Evolutionary conservation across 37 sponge, comb jelly and placozoan genomes (phyloP).

Genomic region (Amphimedon queenslandica): DNA sequence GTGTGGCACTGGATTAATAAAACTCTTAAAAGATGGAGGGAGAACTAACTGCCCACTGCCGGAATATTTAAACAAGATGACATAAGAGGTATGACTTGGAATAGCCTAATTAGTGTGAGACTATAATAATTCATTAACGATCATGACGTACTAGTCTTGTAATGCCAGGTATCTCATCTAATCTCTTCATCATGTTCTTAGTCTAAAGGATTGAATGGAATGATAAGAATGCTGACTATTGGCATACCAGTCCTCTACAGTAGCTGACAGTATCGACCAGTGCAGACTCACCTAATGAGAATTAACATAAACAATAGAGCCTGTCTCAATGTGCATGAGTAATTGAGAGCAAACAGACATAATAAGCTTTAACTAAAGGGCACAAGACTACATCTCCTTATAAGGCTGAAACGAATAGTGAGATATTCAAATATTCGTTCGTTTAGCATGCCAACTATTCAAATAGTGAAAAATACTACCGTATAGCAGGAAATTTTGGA

Average conservation of each 20-base stretch:
- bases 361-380: too few species aligned
- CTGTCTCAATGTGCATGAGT: background rate
- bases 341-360: background rate
- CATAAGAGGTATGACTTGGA: constrained; percentile 51
- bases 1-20: background rate
- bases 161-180: constrained; percentile 67
- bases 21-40: constrained; percentile 1
- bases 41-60: constrained; percentile 56
- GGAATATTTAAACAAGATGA: constrained; percentile 72
- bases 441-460: too few species aligned
- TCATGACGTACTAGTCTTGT: constrained; percentile 57
- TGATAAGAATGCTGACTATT: background rate
- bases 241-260: constrained; percentile 56
- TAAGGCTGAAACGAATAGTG: too few species aligned
- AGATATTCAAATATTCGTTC: too few species aligned
- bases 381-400: too few species aligned
- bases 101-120: constrained; percentile 29
- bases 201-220: constrained; percentile 24
- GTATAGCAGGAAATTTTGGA: too few species aligned
- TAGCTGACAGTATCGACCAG: constrained; percentile 59
- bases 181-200: constrained; percentile 40
- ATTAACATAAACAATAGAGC: background rate
- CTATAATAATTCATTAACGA: background rate
- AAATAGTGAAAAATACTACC: too few species aligned
- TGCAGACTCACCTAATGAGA: constrained; percentile 39